Conservation (phyloP, 2,797 vertebrate genomes). For the Tenualosa ilisha region DNA sequence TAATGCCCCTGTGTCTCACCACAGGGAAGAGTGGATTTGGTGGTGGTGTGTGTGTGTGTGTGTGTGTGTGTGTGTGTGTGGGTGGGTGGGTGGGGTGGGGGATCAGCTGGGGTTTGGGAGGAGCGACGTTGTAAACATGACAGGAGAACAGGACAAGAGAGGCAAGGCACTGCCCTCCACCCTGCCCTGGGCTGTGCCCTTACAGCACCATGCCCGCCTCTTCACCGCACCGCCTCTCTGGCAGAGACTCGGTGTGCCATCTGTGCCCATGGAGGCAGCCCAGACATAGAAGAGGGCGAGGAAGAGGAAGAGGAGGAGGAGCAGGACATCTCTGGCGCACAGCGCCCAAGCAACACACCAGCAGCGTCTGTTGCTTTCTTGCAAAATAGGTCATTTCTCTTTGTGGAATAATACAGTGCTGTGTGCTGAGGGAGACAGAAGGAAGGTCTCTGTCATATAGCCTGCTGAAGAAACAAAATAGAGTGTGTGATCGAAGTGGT, state of each 20-base stretch:
- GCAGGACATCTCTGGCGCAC: background rate
- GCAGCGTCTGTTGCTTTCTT: background rate
- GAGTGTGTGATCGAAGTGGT: background rate
- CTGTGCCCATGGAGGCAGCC: background rate
- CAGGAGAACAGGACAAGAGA: constrained; percentile 24
- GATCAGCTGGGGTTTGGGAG: constrained; percentile 28
- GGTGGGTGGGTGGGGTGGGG: background rate
- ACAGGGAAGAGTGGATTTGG: background rate
- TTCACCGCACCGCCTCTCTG: background rate
- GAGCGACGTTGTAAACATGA: constrained; percentile 45
- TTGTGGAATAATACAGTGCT: background rate
- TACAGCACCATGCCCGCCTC: background rate
- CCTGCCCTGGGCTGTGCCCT: background rate
- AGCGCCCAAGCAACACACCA: background rate
- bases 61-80: background rate
- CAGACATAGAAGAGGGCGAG: background rate
- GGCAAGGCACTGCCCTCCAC: background rate
- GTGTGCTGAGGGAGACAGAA: background rate
- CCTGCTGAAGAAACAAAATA: too few species aligned
- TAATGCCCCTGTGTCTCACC: constrained; percentile 33
- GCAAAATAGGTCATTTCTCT: background rate
- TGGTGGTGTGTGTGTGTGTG: background rate
- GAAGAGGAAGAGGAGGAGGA: background rate
- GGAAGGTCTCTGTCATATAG: background rate
- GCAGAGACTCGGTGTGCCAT: background rate